These are phyloP conservation scores for Strigops habroptila DNA, from an alignment of 2,113 vertebrate genomes.

Conservation along the genomic window DNA sequence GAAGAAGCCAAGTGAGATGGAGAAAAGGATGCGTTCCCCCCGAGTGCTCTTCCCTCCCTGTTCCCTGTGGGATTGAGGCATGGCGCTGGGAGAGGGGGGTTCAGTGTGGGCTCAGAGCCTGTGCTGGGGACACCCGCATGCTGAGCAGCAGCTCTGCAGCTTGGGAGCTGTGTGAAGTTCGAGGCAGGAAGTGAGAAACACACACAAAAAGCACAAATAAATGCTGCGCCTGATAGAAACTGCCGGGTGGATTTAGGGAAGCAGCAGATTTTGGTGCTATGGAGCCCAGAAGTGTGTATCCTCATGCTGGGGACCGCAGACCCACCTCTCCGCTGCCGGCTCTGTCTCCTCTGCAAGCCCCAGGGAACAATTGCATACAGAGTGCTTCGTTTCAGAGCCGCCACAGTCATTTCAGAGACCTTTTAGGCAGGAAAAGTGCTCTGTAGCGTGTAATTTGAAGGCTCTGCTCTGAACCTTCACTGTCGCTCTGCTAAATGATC, in stretches of 20 bases:
- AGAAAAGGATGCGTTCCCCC: background rate
- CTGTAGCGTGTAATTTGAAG: slow-evolving; percentile 65
- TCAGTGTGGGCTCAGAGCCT: accelerated
- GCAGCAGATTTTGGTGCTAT: background rate
- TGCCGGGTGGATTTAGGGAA: slow-evolving; percentile 25
- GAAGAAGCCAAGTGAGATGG: slow-evolving; percentile 3
- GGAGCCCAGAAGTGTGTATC: background rate
- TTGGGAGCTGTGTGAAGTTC: slow-evolving; percentile 7
- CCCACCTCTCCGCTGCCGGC: slow-evolving; percentile 27
- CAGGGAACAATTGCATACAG: slow-evolving; percentile 63
- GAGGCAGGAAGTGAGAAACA: slow-evolving; percentile 51
- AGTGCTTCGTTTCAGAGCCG: slow-evolving; percentile 59
- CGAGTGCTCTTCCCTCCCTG: background rate
- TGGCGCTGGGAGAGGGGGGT: background rate
- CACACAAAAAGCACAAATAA: background rate
- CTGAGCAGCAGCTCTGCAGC: background rate
- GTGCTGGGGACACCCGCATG: background rate
- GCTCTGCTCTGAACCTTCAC: slow-evolving; percentile 58
- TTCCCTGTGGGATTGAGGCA: accelerated
- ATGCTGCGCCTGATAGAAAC: background rate
- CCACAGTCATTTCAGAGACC: slow-evolving; percentile 61
- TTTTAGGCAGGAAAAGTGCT: slow-evolving; percentile 65
- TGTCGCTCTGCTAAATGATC: slow-evolving; percentile 58
- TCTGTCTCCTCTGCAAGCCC: slow-evolving; percentile 58
- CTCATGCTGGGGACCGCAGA: slow-evolving; percentile 2